Evolutionary conservation across 1,140 invertebrate genomes (phyloP), one percentile per base, ranked within the genome.

Genomic region (Sipha flava): DNA sequence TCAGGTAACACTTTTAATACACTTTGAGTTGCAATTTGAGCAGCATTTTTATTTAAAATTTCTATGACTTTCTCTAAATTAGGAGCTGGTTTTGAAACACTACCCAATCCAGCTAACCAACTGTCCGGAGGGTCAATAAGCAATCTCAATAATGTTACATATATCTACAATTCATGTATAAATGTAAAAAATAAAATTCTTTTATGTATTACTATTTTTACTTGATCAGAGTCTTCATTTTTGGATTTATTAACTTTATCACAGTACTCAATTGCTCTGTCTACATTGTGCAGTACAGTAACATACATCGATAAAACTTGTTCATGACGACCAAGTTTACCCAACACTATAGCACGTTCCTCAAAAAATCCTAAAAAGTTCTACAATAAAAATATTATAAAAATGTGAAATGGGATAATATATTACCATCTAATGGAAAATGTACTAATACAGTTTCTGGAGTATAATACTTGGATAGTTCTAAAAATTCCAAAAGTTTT

Each of bases 301-400:
- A 97, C 90, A 85, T 98, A 98, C 84, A 99, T 96, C 1, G 81
- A 91, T 54, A 99, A 86, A 3, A 94, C 96, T 85, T 98, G 93
- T 84, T 98, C 92, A 87, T 97, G 94, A 57, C 91, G 87, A 9
- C 93, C 94, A 2, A 98, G 87, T 82, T 93, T 91, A 4, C 95
- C 96, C 21, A 98, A 86, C 79, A 99, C 91, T 37, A 98, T 90
- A 0, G 97, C 96, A 79, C 95, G 88, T 87, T 99, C 98, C 86
- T 98, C 95, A 85, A 94, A 92, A 80, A 98, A 88, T 82, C 85
- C 88, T 89, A 80, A 3, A 85, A 84, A 79, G 82, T 66, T 80
- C 82, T 40, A 9, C 23, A 31, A 16, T 43, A 1, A 54, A 52
- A 5, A n/a, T 16, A 37, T 0, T 18, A 26, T 26, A 1, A 47